phyloP scores from a whole-genome alignment of 2,797 vertebrate genomes.

The Alca torda region DNA sequence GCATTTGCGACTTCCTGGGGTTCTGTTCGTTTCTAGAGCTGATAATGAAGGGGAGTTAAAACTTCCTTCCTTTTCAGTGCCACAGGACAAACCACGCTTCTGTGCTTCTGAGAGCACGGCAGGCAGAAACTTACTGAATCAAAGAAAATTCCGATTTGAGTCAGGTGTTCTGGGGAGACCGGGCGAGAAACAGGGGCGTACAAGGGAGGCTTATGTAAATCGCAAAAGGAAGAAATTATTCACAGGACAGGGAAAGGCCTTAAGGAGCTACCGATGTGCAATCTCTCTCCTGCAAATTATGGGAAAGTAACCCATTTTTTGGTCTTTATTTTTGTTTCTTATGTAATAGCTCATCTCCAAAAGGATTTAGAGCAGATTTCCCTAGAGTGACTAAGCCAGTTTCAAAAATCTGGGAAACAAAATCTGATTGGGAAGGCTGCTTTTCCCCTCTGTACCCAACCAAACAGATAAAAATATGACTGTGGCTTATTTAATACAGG shows the following conservation, averaged over 20 bases:
- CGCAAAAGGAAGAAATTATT: not conserved
- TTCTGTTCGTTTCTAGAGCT: not conserved
- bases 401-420: not conserved
- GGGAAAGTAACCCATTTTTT: slow-evolving; percentile 46
- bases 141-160: not conserved
- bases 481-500: not conserved
- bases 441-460: not conserved
- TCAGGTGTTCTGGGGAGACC: not conserved
- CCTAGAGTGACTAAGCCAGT: slow-evolving; percentile 21
- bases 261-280: not conserved
- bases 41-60: not conserved
- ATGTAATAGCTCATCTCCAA: slow-evolving; percentile 51
- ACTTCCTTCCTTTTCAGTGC: not conserved
- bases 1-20: not conserved
- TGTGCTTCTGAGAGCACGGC: not conserved
- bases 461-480: not conserved
- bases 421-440: not conserved
- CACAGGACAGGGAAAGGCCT: not conserved
- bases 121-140: not conserved
- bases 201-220: not conserved
- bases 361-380: slow-evolving; percentile 50
- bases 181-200: not conserved
- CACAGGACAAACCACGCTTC: not conserved
- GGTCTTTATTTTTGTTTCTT: slow-evolving; percentile 45
- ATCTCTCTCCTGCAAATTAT: not conserved